Evolutionary conservation across 2,888 invertebrate genomes (phyloP).

Genomic region (Drosophila diplacantha): DNA sequence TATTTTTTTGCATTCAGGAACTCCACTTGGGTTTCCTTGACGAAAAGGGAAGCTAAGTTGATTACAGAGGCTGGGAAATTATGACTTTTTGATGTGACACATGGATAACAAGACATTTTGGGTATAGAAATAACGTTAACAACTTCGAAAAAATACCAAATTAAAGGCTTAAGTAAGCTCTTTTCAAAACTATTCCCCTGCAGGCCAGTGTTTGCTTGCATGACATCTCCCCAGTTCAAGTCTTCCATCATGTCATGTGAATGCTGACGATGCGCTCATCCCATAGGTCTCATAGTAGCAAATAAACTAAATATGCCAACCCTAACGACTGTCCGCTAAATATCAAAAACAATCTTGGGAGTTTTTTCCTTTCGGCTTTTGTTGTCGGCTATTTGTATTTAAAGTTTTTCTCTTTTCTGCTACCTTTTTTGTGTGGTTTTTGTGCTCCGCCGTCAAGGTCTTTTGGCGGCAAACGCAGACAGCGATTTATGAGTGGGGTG

Average conservation of each 20-base stretch:
- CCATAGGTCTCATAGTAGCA: neutral
- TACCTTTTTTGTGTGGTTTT: conserved; percentile 13
- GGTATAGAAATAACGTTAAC: neutral
- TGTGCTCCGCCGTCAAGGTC: conserved; percentile 40
- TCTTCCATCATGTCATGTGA: conserved; percentile 14
- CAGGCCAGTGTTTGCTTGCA: neutral
- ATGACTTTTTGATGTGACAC: neutral
- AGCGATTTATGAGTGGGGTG: conserved; percentile 43
- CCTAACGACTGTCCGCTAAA: conserved; percentile 33
- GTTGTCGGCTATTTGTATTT: conserved; percentile 27
- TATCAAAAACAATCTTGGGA: conserved; percentile 38
- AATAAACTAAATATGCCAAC: conserved; percentile 21
- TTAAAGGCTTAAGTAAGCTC: neutral
- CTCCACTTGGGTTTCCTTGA: conserved; percentile 1
- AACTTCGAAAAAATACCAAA: neutral
- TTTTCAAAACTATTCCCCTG: neutral
- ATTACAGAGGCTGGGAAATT: neutral
- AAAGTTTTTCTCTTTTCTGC: conserved; percentile 42
- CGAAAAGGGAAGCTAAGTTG: neutral
- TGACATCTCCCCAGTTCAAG: conserved; percentile 8
- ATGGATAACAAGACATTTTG: neutral
- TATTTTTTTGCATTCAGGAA: conserved; percentile 8
- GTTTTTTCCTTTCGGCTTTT: conserved; percentile 19
- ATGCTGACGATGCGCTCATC: conserved; percentile 14
- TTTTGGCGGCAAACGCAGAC: conserved; percentile 32